These are phyloP conservation scores for Urocyon cinereoargenteus DNA, from an alignment of 2,797 vertebrate genomes.

Conservation along the genomic window DNA sequence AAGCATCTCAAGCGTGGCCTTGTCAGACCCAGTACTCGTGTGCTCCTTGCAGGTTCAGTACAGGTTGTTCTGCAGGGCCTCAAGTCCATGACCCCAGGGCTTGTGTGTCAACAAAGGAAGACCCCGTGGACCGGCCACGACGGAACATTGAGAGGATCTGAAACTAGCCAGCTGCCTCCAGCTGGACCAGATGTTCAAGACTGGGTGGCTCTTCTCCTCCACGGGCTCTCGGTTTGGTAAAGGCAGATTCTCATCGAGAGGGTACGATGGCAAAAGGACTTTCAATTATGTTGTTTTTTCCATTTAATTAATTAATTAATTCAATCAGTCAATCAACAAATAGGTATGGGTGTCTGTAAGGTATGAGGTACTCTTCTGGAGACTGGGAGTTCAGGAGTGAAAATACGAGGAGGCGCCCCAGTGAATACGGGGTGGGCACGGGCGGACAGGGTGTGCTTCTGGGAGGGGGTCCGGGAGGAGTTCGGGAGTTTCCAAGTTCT, in stretches of 20 bases:
- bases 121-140: background rate
- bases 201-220: background rate
- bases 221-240: background rate
- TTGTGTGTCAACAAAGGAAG: background rate
- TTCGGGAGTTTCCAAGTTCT: background rate
- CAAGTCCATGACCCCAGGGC: background rate
- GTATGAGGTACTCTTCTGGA: background rate
- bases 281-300: too few relatives aligned
- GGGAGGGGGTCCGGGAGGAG: background rate
- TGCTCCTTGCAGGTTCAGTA: background rate
- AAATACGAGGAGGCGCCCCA: background rate
- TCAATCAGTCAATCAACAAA: background rate
- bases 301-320: background rate
- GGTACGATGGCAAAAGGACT: background rate
- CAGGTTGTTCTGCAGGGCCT: fast-evolving
- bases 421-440: background rate
- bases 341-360: background rate
- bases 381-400: background rate
- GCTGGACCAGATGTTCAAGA: background rate
- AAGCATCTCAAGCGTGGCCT: background rate
- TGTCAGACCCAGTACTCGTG: background rate
- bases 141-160: background rate
- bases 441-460: background rate
- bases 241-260: background rate
- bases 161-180: background rate